A percentile compares a stretch with the other conserved stretches of the same genome.
These are phyloP conservation scores for Chionis minor DNA, from an alignment of 2,113 vertebrate species.

Conservation along the genomic window DNA sequence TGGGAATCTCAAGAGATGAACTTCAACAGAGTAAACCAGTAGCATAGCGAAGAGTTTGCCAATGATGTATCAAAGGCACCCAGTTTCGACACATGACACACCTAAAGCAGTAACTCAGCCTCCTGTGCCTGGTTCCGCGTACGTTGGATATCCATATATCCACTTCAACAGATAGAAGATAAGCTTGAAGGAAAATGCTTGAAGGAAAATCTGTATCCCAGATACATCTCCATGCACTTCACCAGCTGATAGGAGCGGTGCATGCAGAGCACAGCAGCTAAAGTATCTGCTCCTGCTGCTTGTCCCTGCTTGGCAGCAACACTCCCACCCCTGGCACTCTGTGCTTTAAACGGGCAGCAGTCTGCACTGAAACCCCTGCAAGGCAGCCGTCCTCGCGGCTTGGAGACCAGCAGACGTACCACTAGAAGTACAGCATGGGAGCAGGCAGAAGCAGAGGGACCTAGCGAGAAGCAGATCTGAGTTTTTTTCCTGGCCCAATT, in stretches of 20 bases:
- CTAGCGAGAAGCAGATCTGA: fast-evolving
- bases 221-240: background rate
- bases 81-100: background rate
- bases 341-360: background rate
- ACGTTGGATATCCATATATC: background rate
- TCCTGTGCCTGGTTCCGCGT: fast-evolving
- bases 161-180: background rate
- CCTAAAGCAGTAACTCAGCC: background rate
- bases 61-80: background rate
- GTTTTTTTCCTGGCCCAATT: background rate
- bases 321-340: background rate
- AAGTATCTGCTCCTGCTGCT: background rate
- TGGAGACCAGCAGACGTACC: background rate
- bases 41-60: background rate
- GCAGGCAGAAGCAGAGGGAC: background rate
- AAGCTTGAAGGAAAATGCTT: background rate
- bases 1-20: background rate
- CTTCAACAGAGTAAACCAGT: background rate
- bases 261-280: background rate
- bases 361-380: background rate
- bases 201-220: background rate
- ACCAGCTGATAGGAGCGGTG: background rate
- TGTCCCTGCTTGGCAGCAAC: background rate
- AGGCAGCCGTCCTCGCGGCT: background rate
- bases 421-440: background rate